Evolutionary conservation across 2,888 invertebrate genomes (phyloP).

Genomic region (Unio pictorum): DNA sequence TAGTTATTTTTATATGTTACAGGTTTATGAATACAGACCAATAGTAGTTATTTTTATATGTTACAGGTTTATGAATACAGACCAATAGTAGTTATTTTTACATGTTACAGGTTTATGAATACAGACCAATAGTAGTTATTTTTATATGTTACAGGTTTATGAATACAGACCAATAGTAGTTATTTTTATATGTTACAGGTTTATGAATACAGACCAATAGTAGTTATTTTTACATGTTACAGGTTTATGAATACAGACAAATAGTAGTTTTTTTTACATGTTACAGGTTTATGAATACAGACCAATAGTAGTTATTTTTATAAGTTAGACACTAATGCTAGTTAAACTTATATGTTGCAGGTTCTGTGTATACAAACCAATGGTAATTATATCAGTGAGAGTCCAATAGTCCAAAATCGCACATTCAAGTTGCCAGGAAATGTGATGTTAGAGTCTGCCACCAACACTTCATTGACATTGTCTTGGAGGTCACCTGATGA

Average conservation of each 20-base stretch:
- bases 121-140: slow-evolving; percentile 65
- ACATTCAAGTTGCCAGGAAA: slow-evolving; percentile 83
- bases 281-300: no score
- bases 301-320: no score
- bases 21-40: slow-evolving; percentile 62
- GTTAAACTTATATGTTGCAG: slow-evolving; percentile 22
- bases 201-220: slow-evolving; percentile 3
- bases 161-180: slow-evolving; percentile 68
- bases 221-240: not conserved
- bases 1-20: slow-evolving; percentile 1
- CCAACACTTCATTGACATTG: slow-evolving; percentile 76
- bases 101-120: slow-evolving; percentile 65
- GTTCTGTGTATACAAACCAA: slow-evolving; percentile 45
- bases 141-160: slow-evolving; percentile 80
- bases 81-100: slow-evolving; percentile 81
- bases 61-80: slow-evolving; percentile 79
- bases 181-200: slow-evolving; percentile 29
- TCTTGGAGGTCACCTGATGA: slow-evolving; percentile 80
- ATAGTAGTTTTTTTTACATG: not conserved
- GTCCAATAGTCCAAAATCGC: slow-evolving; percentile 76
- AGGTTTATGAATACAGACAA: not conserved
- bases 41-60: slow-evolving; percentile 36
- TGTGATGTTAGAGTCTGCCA: slow-evolving; percentile 73
- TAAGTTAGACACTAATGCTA: not conserved
- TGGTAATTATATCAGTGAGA: slow-evolving; percentile 71